Evolutionary conservation across 2,888 invertebrate species (phyloP), one percentile per base, ranked within the genome.

Genomic region (Netelia virgata): DNA sequence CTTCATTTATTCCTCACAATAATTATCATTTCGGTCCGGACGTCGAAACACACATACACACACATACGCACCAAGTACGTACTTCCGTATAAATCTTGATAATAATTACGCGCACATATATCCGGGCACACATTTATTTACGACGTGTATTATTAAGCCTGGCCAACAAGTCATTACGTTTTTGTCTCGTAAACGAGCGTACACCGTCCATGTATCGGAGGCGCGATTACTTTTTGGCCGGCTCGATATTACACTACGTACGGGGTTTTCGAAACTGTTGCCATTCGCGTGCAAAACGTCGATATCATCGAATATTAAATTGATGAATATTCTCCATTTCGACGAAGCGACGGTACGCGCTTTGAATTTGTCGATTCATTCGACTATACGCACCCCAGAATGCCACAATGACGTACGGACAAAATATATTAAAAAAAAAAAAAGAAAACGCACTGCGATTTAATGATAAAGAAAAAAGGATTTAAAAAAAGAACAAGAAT

Each of bases 61-160:
- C 6, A 61, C 10, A 72, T 43, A 66, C 41, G 20, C 36, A 69
- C 41, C 23, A 8, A 41, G n/a, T 23, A n/a, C 10, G 50, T 66
- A 75, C 69, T 80, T 70, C 43, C 28, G 50, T 59, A 59, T 59
- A 61, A 80, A 68, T 53, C 41, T 72, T 23, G 36, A 14, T 75
- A 68, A 61, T 20, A 76, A 76, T 80, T 68, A 68, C 61, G 80
- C 83, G 76, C 83, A 83, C 83, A 80, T 63, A 11, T 59, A 55
- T 43, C 41, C 9, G 18, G 20, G 69, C 68, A 72, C 43, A 73
- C 18, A 61, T n/a, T 63, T 55, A 53, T 18, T 28, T 23, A 64
- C 41, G 23, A 5, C 28, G 3, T 28, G 28, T 28, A 28, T 28
- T 28, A 28, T 28, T 5, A 36, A 36, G 36, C 36, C 36, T 36